A percentile compares a stretch with the other conserved stretches of the same genome.
phyloP scores from a whole-genome alignment of 2,888 invertebrate genomes.

The Aspidapion aeneum region DNA sequence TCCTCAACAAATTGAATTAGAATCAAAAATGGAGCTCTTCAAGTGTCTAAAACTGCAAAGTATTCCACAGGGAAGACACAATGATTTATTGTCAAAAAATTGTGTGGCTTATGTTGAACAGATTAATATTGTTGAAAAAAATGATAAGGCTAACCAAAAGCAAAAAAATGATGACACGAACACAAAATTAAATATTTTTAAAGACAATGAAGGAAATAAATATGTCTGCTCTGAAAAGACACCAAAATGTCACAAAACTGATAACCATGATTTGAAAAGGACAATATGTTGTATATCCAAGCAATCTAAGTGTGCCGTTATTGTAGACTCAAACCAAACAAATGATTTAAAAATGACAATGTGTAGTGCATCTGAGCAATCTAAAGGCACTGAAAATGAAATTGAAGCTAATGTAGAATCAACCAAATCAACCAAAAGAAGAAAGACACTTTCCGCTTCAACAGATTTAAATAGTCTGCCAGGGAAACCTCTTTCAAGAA shows the following conservation, averaged over 20 bases:
- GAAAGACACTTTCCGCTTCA: neutral
- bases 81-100: neutral
- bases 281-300: too few relatives aligned
- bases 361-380: neutral
- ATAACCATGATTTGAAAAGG: neutral
- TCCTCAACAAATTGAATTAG: neutral
- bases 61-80: neutral
- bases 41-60: neutral
- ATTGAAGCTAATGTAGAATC: neutral
- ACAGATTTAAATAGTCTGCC: neutral
- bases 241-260: neutral
- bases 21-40: slow-evolving; percentile 11
- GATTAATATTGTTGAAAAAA: too few relatives aligned
- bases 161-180: neutral
- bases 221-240: neutral
- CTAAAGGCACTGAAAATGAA: neutral
- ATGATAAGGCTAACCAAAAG: neutral
- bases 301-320: neutral
- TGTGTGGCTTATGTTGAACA: too few relatives aligned
- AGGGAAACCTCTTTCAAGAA: neutral
- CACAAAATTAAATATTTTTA: neutral
- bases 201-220: neutral
- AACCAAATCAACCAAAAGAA: too few relatives aligned
- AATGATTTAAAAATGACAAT: neutral
- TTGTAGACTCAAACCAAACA: neutral